Evolutionary conservation across 2,113 vertebrate species (phyloP).

Genomic region (Lutjanus erythropterus): DNA sequence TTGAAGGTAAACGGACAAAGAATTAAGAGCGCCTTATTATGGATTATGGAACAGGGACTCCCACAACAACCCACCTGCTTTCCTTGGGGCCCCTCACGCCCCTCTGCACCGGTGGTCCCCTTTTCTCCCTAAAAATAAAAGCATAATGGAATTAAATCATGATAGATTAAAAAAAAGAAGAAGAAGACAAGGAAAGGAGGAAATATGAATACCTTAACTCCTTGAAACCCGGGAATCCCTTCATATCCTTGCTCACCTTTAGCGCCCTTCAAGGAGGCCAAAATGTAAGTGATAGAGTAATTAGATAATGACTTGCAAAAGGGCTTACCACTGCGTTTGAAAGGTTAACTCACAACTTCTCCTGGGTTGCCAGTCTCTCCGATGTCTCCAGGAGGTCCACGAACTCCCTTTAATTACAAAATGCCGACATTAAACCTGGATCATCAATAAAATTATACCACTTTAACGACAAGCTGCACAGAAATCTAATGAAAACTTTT

Average conservation of each 20-base stretch:
- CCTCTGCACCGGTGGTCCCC: conserved; percentile 70
- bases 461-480: conserved; percentile 10
- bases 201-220: conserved; percentile 83
- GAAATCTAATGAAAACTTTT: conserved; percentile 28
- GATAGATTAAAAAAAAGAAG: conserved; percentile 9
- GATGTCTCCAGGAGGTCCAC: conserved; percentile 78
- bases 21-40: conserved; percentile 29
- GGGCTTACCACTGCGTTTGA: conserved; percentile 16
- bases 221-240: conserved; percentile 84
- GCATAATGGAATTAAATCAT: conserved; percentile 21
- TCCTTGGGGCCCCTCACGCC: conserved; percentile 74
- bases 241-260: conserved; percentile 81
- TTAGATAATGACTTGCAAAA: conserved; percentile 37
- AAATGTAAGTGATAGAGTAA: conserved; percentile 54
- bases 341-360: conserved; percentile 76
- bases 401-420: conserved; percentile 78
- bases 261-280: conserved; percentile 74
- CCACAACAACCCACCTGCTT: conserved; percentile 76
- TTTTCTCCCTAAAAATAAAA: conserved; percentile 77
- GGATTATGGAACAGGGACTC: conserved; percentile 44
- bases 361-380: conserved; percentile 73
- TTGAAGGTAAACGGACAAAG: conserved; percentile 45
- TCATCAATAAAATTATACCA: conserved; percentile 37
- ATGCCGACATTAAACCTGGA: conserved; percentile 32
- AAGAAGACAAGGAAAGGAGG: neutral